Evolutionary conservation across 1,140 invertebrate genomes (phyloP).

Genomic region (Brachystomella parvula): DNA sequence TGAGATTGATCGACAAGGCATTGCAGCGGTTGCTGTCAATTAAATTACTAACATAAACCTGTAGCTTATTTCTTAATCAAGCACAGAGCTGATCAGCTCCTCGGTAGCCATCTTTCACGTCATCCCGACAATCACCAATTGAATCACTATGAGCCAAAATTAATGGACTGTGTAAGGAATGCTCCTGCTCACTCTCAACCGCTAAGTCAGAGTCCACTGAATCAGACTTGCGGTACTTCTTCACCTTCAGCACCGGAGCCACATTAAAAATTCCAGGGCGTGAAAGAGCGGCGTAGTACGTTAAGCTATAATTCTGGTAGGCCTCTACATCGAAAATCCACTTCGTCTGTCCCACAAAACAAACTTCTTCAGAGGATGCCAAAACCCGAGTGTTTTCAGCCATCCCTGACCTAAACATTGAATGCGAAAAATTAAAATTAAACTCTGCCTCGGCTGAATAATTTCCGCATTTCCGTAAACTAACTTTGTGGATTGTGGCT

Average conservation of each 20-base stretch:
- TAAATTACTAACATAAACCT: no score
- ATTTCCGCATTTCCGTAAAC: background rate
- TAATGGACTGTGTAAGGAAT: conserved; percentile 31
- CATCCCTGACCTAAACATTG: background rate
- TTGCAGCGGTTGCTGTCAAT: no score
- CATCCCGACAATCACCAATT: background rate
- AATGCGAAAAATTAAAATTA: conserved; percentile 6
- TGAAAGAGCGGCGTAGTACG: conserved; percentile 21
- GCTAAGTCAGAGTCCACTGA: conserved; percentile 7
- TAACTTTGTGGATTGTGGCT: background rate
- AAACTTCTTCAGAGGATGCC: conserved; percentile 20
- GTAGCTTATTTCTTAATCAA: no score
- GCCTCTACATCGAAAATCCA: conserved; percentile 26
- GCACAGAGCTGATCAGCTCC: no score
- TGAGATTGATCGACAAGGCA: no score
- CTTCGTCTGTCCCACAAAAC: conserved; percentile 27
- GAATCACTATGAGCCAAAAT: conserved; percentile 23
- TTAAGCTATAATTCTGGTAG: conserved; percentile 13
- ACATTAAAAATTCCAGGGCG: conserved; percentile 33
- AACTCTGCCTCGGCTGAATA: background rate
- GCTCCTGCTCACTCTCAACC: conserved; percentile 13
- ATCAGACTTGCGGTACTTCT: background rate
- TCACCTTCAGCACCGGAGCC: conserved; percentile 14
- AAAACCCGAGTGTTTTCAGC: background rate
- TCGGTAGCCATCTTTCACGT: no score